phyloP scores from a whole-genome alignment of 2,113 vertebrate genomes.

The Gobiocypris rarus region DNA sequence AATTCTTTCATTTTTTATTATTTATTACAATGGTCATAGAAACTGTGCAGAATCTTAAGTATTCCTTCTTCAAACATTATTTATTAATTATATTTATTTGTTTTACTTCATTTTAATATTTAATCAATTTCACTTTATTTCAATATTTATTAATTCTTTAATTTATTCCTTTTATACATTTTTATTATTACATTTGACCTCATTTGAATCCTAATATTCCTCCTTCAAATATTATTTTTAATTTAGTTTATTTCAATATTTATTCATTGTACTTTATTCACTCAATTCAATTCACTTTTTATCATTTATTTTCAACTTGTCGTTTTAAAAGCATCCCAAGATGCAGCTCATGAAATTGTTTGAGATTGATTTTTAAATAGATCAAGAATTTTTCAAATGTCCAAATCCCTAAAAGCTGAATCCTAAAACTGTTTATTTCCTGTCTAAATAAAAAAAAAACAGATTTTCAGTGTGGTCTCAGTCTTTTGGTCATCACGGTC shows the following conservation, averaged over 20 bases:
- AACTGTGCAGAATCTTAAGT: too few species aligned
- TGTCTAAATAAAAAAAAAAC: background rate
- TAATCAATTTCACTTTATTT: background rate
- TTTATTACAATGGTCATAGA: too few species aligned
- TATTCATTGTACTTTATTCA: background rate
- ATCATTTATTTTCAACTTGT: background rate
- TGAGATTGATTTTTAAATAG: background rate
- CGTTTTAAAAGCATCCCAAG: too few species aligned
- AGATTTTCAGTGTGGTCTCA: background rate
- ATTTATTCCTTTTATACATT: too few species aligned
- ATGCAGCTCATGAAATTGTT: background rate
- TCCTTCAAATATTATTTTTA: too few species aligned
- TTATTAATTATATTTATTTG: too few species aligned
- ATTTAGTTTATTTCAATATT: too few species aligned
- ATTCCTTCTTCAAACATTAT: too few species aligned
- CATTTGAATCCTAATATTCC: too few species aligned
- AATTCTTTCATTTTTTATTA: too few species aligned
- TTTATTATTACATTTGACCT: too few species aligned
- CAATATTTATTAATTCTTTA: too few species aligned
- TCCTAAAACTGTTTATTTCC: background rate
- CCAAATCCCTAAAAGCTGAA: background rate
- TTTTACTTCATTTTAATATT: background rate
- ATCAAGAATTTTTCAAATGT: background rate
- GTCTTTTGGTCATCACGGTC: background rate
- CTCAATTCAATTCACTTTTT: background rate